Conservation (phyloP, 2,113 vertebrate genomes). For the Halichoeres trimaculatus region DNA sequence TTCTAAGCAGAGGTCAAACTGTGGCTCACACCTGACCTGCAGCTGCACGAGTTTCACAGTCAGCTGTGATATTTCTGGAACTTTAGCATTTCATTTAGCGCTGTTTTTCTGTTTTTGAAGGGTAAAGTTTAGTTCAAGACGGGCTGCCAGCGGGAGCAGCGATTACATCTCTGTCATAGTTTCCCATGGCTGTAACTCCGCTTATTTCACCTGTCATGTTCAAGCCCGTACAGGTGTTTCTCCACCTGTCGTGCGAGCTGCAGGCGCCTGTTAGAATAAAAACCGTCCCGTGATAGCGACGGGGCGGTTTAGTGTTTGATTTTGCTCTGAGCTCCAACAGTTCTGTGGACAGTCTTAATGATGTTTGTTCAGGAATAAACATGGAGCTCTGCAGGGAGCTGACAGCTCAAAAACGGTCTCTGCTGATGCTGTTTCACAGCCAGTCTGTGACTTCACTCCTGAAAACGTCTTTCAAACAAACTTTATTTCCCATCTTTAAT, state of each 20-base stretch:
- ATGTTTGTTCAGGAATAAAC: constrained; percentile 72
- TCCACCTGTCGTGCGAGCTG: constrained; percentile 80
- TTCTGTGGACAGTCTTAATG: constrained; percentile 62
- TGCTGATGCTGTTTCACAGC: not conserved
- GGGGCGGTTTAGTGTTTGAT: constrained; percentile 73
- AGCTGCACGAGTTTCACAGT: constrained; percentile 14
- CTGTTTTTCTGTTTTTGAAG: not conserved
- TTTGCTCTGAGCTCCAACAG: constrained; percentile 66
- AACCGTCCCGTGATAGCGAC: constrained; percentile 48
- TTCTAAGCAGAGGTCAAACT: constrained; percentile 5
- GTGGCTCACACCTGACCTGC: constrained; percentile 20
- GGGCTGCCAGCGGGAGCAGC: constrained; percentile 5
- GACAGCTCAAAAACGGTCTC: constrained; percentile 13
- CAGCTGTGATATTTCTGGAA: not conserved
- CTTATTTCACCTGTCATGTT: constrained; percentile 81
- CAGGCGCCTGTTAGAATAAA: constrained; percentile 56
- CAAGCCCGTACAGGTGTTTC: constrained; percentile 82
- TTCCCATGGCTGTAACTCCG: constrained; percentile 63
- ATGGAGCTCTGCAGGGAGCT: constrained; percentile 9
- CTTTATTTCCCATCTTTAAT: not conserved
- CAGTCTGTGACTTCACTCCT: not conserved
- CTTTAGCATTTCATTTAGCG: not conserved
- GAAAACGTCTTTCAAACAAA: not conserved
- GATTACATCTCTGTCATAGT: constrained; percentile 35
- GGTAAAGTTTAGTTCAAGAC: constrained; percentile 9